These are phyloP conservation scores for Drosophila sturtevanti DNA, from an alignment of 1,140 invertebrate species.

Conservation along the genomic window DNA sequence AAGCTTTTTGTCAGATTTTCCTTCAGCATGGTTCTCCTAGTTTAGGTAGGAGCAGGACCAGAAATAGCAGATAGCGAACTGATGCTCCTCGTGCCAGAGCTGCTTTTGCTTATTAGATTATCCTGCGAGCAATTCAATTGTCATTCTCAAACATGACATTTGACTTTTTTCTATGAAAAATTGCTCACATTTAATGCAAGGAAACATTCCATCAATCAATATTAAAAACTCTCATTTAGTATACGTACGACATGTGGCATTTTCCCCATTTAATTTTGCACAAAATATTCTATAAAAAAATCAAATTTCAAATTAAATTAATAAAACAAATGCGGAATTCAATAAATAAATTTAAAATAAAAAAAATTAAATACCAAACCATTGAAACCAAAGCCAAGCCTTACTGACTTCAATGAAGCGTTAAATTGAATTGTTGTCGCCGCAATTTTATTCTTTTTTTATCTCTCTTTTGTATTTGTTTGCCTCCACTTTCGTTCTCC, in stretches of 20 bases:
- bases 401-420: slow-evolving; percentile 58
- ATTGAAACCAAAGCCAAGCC: slow-evolving; percentile 26
- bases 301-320: neutral
- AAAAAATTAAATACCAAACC: slow-evolving; percentile 3
- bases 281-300: neutral
- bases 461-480: slow-evolving; percentile 18
- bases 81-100: neutral
- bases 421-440: slow-evolving; percentile 79
- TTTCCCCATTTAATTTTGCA: neutral
- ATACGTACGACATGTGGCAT: slow-evolving; percentile 1
- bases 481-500: neutral
- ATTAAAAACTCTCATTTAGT: neutral
- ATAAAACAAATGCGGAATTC: slow-evolving; percentile 1
- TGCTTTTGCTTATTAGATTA: slow-evolving; percentile 40
- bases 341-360: slow-evolving; percentile 16
- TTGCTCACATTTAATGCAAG: slow-evolving; percentile 7
- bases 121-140: slow-evolving; percentile 63
- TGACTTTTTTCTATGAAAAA: slow-evolving; percentile 44
- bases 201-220: slow-evolving; percentile 37
- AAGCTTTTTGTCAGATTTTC: slow-evolving; percentile 67
- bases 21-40: slow-evolving; percentile 20
- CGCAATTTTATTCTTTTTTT: slow-evolving; percentile 46
- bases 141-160: slow-evolving; percentile 39
- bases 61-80: neutral
- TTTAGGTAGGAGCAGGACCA: neutral